Base-by-base conservation (phyloP, 1,140 invertebrate genomes). In the Drosophila varians region DNA sequence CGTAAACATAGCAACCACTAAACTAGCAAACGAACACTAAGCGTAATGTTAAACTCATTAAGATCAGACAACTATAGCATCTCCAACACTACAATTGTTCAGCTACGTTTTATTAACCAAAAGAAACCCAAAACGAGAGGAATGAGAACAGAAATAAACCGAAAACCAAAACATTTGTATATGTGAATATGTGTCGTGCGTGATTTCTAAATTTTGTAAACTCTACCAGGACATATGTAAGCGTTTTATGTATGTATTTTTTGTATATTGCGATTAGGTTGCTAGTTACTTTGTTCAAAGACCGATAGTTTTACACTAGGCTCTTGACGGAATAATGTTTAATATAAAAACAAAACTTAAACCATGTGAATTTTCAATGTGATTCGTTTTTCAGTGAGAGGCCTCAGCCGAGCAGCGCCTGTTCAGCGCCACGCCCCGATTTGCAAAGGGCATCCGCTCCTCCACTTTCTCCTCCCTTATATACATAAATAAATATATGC, bases 161-260 rank as follows among this genome's bases (percentile, higher is more conserved):
- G 60, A 60, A 58, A 54, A n/a, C 11, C 19, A 51, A n/a, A 47
- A 71, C 19, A 64, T 64, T 74, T 79, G 75, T 84, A 55, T 75
- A 68, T 73, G 80, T 84, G 49, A 84, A 68, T n/a, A n/a, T 86
- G 74, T 83, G 80, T 86, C 73, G 79, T 84, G 72, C 57, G 79
- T 84, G 75, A 84, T 79, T 79, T 75, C 60, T 56, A 79, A 79
- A 72, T 75, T 86, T 79, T 86, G 45, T 64, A 84, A 79, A 74
- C 47, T 54, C 66, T 61, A 76, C 55, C 18, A n/a, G 51, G 53
- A 56, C 28, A 75, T 60, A 72, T 45, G 25, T 60, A 42, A 55
- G 53, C 31, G 49, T 38, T 73, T 62, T 53, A 46, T 61, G 47
- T 47, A 46, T 71, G 54, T 48, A 48, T 61, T 58, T 68, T 69